These are phyloP conservation scores for Agyllia agylla DNA, from an alignment of 2,888 invertebrate genomes.

Conservation along the genomic window DNA sequence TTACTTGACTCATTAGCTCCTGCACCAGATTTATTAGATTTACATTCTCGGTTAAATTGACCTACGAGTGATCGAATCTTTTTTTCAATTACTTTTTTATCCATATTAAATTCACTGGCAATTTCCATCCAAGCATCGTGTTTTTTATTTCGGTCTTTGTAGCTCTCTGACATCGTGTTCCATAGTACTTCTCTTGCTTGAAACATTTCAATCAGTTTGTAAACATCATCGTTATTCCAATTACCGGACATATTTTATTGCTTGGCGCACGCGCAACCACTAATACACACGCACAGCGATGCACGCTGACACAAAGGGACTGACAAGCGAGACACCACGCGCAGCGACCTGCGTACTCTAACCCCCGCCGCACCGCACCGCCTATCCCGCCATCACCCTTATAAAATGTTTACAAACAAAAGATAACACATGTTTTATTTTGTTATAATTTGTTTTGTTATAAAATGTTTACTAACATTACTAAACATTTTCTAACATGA, in stretches of 20 bases:
- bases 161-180: slow-evolving; percentile 75
- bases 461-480: slow-evolving; percentile 5
- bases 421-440: slow-evolving; percentile 32
- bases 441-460: slow-evolving; percentile 28
- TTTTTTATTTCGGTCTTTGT: slow-evolving; percentile 78
- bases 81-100: slow-evolving; percentile 64
- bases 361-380: slow-evolving; percentile 19
- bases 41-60: slow-evolving; percentile 37
- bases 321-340: slow-evolving; percentile 65
- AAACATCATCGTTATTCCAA: slow-evolving; percentile 52
- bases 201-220: slow-evolving; percentile 77
- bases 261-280: slow-evolving; percentile 76
- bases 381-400: slow-evolving; percentile 10
- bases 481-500: slow-evolving; percentile 26
- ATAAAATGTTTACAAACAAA: slow-evolving; percentile 18
- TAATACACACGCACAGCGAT: slow-evolving; percentile 73
- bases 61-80: slow-evolving; percentile 27
- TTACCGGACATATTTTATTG: slow-evolving; percentile 74
- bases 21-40: slow-evolving; percentile 63
- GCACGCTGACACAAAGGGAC: slow-evolving; percentile 75
- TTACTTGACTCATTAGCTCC: slow-evolving; percentile 69
- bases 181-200: slow-evolving; percentile 77
- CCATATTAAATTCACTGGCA: slow-evolving; percentile 69
- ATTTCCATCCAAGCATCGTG: slow-evolving; percentile 78
- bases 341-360: slow-evolving; percentile 33